A percentile compares a stretch with the other conserved stretches of the same genome.
phyloP scores from a whole-genome alignment of 2,888 invertebrate genomes.

The Ariolimax columbianus region DNA sequence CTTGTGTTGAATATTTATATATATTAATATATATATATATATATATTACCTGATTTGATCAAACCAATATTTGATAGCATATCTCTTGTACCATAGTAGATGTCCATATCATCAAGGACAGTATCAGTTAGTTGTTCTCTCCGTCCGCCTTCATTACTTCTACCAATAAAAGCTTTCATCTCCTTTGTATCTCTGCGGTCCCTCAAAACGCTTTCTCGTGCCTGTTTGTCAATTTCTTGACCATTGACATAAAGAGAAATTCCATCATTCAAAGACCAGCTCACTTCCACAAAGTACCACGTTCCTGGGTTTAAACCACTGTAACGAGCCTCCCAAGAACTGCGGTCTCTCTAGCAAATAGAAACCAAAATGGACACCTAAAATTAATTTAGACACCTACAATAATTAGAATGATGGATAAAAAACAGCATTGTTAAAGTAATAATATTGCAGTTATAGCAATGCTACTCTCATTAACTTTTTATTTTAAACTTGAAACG shows the following conservation, averaged over 20 bases:
- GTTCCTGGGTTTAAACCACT: slow-evolving; percentile 53
- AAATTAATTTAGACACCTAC: neutral
- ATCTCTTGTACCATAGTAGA: slow-evolving; percentile 71
- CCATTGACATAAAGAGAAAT: slow-evolving; percentile 70
- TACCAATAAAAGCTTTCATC: slow-evolving; percentile 66
- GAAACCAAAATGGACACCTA: neutral
- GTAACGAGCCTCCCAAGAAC: slow-evolving; percentile 55
- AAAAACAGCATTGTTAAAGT: too few species aligned
- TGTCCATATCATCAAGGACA: slow-evolving; percentile 73
- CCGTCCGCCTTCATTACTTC: slow-evolving; percentile 61
- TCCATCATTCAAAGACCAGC: slow-evolving; percentile 67
- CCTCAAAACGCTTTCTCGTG: slow-evolving; percentile 51
- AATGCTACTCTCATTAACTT: too few species aligned
- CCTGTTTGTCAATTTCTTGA: slow-evolving; percentile 58
- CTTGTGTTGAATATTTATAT: too few species aligned
- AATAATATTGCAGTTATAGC: too few species aligned
- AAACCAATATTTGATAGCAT: slow-evolving; percentile 66
- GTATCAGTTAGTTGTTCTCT: slow-evolving; percentile 60
- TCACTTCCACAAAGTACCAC: slow-evolving; percentile 77
- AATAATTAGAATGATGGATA: neutral
- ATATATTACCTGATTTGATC: slow-evolving; percentile 70
- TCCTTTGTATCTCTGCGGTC: slow-evolving; percentile 53
- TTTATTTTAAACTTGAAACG: too few species aligned
- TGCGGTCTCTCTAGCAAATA: slow-evolving; percentile 41
- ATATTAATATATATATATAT: too few species aligned